Evolutionary conservation across 2,797 vertebrate genomes (phyloP), one percentile per base, ranked within the genome.

Genomic region (Threskiornis aethiopicus): DNA sequence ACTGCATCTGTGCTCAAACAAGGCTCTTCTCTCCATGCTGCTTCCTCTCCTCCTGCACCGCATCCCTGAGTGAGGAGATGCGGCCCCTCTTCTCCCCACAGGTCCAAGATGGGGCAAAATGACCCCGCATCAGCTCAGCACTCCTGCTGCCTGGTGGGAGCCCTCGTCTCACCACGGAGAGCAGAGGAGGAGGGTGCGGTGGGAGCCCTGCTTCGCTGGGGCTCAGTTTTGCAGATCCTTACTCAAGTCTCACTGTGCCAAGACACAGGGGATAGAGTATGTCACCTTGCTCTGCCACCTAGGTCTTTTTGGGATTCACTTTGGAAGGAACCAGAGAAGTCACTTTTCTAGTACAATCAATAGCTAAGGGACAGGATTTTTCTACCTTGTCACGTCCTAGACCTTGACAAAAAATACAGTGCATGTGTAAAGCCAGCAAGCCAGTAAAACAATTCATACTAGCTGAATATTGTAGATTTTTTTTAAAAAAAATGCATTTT

Each of bases 1-100:
- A 16, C 7, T 1, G 3, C 1, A 12, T 39, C 11, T 35, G 6
- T 0, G 1, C 13, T 67, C 0, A 0, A 37, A 47, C 49, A 54
- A 10, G 5, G 7, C 4, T 59, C 3, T 33, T 61, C 13, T 69
- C 6, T 41, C 31, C 16, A 10, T 39, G 5, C 54, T 73, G 14
- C 64, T 76, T 18, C 16, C 19, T 67, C 21, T 84, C 15, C 8
- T 79, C 22, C 55, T 35, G 13, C 31, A 64, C 22, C 4, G 7
- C 9, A 0, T 9, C 13, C 28, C 25, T 41, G 28, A 19, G 17
- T 10, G 7, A 84, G 41, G 13, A 84, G 17, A 35, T 1, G 1
- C 17, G 13, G 37, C 6, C 21, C 5, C 13, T 42, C 54, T 54
- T 24, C 35, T 73, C 31, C 37, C 5, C 6, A 2, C 16, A 54